Percentiles rank a stretch among this genome's conserved stretches.
Evolutionary conservation across 2,113 vertebrate genomes (phyloP).

Genomic region (Microtus richardsoni): DNA sequence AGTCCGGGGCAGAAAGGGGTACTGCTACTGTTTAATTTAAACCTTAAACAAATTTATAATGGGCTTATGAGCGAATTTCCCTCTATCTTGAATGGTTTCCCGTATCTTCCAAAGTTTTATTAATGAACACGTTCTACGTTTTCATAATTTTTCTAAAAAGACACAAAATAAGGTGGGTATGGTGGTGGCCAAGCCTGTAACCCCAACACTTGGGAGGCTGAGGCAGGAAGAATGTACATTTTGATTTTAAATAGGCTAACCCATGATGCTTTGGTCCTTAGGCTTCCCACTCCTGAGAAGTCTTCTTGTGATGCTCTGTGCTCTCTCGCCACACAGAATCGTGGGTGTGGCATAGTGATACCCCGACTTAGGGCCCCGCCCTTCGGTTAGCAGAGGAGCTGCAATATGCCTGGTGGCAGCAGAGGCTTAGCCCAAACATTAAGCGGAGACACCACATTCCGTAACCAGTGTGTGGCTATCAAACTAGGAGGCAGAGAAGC

Average conservation of each 20-base stretch:
- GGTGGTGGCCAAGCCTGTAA: neutral
- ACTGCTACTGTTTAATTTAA: neutral
- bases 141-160: neutral
- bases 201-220: neutral
- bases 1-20: neutral
- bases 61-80: neutral
- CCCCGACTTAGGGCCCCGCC: neutral
- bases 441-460: neutral
- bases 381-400: neutral
- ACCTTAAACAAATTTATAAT: neutral
- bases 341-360: rapidly evolving
- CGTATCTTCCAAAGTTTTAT: neutral
- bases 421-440: neutral
- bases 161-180: neutral
- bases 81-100: neutral
- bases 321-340: neutral
- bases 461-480: neutral
- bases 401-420: rapidly evolving
- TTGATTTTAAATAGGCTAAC: neutral
- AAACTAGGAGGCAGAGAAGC: neutral
- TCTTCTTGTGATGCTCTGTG: neutral
- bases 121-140: neutral
- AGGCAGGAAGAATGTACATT: neutral
- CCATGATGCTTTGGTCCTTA: neutral
- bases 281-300: no score